These are phyloP conservation scores for Dendroctonus valens DNA, from an alignment of 1,140 invertebrate genomes.

Conservation along the genomic window DNA sequence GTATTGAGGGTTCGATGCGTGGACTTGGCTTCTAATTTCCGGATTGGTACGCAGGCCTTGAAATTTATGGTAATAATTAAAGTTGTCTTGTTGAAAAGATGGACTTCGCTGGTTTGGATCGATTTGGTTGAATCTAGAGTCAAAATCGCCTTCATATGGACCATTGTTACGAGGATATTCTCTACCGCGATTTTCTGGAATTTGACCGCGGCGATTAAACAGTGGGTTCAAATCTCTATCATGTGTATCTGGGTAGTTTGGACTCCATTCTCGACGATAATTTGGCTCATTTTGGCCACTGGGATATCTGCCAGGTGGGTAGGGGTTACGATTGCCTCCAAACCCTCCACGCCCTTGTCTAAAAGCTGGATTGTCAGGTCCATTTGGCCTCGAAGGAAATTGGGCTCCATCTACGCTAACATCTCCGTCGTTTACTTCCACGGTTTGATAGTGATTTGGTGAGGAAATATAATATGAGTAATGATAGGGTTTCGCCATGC, in stretches of 20 bases:
- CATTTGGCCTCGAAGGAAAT: not conserved
- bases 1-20: no score
- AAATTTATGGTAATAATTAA: not conserved
- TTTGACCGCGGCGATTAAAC: not conserved
- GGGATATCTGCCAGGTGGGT: not conserved
- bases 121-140: not conserved
- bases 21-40: no score
- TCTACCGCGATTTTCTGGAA: no score
- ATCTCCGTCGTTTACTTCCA: slow-evolving; percentile 19
- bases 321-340: slow-evolving; percentile 1
- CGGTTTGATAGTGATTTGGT: slow-evolving; percentile 25
- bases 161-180: no score
- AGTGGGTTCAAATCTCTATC: slow-evolving; percentile 13
- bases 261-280: not conserved
- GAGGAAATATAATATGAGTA: slow-evolving; percentile 28
- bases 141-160: no score
- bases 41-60: no score
- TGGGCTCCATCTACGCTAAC: not conserved
- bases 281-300: slow-evolving; percentile 1
- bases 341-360: slow-evolving; percentile 6
- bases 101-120: not conserved
- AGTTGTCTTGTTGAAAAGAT: not conserved
- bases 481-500: slow-evolving; percentile 11
- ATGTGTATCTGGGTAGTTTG: not conserved
- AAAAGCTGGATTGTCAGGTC: not conserved